phyloP scores from a whole-genome alignment of 1,140 invertebrate genomes.

The Drosophila ogumai region DNA sequence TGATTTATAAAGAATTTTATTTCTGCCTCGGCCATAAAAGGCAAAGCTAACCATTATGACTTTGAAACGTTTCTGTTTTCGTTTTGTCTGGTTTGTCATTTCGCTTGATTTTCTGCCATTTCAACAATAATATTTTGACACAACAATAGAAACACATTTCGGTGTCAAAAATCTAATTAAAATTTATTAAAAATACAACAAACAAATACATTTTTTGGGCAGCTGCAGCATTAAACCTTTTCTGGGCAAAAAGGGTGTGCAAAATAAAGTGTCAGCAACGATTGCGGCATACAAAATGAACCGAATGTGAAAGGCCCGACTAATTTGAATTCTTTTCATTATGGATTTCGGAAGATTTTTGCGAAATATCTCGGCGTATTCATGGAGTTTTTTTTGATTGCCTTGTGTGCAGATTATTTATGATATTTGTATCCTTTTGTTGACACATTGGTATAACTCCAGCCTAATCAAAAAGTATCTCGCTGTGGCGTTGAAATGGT shows the following conservation, averaged over 20 bases:
- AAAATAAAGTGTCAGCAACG: slow-evolving; percentile 36
- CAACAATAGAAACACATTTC: slow-evolving; percentile 47
- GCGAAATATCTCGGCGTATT: slow-evolving; percentile 11
- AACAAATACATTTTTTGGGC: slow-evolving; percentile 41
- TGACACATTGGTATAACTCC: slow-evolving; percentile 22
- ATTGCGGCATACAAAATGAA: slow-evolving; percentile 23
- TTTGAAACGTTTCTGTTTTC: slow-evolving; percentile 51
- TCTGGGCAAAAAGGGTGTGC: slow-evolving; percentile 43
- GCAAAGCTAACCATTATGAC: slow-evolving; percentile 76
- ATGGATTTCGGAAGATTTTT: slow-evolving; percentile 2
- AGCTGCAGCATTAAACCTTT: slow-evolving; percentile 53
- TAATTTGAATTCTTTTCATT: slow-evolving; percentile 21
- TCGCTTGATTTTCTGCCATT: slow-evolving; percentile 4
- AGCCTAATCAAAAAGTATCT: slow-evolving; percentile 51
- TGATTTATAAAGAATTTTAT: slow-evolving; percentile 73
- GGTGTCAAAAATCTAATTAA: slow-evolving; percentile 69
- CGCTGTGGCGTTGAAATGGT: slow-evolving; percentile 61
- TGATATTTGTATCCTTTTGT: slow-evolving; percentile 15
- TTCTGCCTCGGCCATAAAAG: slow-evolving; percentile 54
- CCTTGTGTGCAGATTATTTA: slow-evolving; percentile 11
- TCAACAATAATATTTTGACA: slow-evolving; percentile 49
- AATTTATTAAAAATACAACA: slow-evolving; percentile 41
- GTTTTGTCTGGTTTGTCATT: slow-evolving; percentile 13
- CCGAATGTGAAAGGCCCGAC: slow-evolving; percentile 15
- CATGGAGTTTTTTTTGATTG: neutral